A percentile compares a stretch with the other conserved stretches of the same genome.
Conservation (phyloP, 1,140 invertebrate species). For the Neodiprion fabricii region DNA sequence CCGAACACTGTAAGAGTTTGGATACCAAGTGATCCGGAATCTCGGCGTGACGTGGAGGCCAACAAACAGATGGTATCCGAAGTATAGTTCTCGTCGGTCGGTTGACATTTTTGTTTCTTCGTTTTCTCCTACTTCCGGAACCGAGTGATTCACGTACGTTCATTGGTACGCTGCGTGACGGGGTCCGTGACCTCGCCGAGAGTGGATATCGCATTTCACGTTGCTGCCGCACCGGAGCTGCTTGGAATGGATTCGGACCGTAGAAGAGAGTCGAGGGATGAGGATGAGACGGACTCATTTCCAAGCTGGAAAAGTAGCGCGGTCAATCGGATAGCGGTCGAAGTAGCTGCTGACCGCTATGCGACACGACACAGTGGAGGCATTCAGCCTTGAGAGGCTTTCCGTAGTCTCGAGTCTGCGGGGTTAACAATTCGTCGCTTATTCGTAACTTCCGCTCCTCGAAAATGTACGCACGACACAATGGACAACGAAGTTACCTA, state of each 20-base stretch:
- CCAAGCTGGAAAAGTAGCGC: neutral
- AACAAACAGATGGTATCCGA: neutral
- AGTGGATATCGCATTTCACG: neutral
- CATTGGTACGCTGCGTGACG: neutral
- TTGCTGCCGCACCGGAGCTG: neutral
- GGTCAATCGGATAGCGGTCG: neutral
- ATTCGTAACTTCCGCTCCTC: neutral
- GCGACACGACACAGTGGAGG: neutral
- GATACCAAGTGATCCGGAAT: too few relatives aligned
- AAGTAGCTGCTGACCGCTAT: neutral
- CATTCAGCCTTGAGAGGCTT: constrained; percentile 4
- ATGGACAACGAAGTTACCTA: neutral
- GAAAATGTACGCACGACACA: neutral
- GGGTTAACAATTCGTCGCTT: neutral
- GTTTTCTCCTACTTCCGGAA: neutral
- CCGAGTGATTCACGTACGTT: neutral
- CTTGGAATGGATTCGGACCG: neutral
- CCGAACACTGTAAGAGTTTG: too few relatives aligned
- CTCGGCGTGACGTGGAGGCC: neutral
- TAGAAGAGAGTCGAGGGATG: too few relatives aligned
- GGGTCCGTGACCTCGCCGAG: neutral
- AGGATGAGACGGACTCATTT: too few relatives aligned
- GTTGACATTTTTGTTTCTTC: neutral
- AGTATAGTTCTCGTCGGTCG: neutral
- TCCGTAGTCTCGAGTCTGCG: neutral